Percentiles rank a stretch among this genome's conserved stretches.
Evolutionary conservation across 2,113 vertebrate genomes (phyloP).

Genomic region (Scortum barcoo): DNA sequence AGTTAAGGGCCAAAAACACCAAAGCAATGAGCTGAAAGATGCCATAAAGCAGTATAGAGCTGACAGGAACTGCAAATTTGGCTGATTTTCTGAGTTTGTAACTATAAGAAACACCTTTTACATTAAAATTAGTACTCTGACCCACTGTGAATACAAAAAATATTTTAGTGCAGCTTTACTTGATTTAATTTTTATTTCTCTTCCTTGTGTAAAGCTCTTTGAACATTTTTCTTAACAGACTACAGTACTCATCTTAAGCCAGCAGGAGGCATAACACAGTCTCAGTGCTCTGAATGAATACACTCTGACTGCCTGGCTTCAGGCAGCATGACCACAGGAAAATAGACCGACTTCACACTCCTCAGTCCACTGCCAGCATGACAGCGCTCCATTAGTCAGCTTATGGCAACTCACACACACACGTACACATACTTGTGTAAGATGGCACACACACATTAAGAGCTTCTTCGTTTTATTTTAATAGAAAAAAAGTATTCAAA

Average conservation of each 20-base stretch:
- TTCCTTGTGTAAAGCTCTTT: neutral
- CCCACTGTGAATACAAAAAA: neutral
- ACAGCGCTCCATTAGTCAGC: constrained; percentile 50
- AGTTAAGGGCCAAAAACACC: neutral
- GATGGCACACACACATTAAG: constrained; percentile 31
- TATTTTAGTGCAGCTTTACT: neutral
- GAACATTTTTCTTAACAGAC: neutral
- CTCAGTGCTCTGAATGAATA: constrained; percentile 22
- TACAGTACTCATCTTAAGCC: constrained; percentile 46
- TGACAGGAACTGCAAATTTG: neutral
- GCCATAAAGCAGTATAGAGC: neutral
- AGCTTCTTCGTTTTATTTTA: constrained; percentile 80
- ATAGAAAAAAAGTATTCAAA: constrained; percentile 83
- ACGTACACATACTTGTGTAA: neutral
- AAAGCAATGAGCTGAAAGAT: neutral
- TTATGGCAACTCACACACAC: constrained; percentile 2
- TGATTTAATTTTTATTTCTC: neutral
- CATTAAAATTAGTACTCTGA: neutral
- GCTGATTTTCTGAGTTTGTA: neutral
- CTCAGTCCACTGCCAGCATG: constrained; percentile 48
- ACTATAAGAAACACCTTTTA: neutral
- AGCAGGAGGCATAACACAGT: constrained; percentile 63
- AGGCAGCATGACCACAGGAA: constrained; percentile 63
- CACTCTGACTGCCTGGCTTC: constrained; percentile 45
- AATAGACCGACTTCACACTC: constrained; percentile 55